Base-by-base conservation (phyloP, 2,113 vertebrate species). In the Ailurus styani region DNA sequence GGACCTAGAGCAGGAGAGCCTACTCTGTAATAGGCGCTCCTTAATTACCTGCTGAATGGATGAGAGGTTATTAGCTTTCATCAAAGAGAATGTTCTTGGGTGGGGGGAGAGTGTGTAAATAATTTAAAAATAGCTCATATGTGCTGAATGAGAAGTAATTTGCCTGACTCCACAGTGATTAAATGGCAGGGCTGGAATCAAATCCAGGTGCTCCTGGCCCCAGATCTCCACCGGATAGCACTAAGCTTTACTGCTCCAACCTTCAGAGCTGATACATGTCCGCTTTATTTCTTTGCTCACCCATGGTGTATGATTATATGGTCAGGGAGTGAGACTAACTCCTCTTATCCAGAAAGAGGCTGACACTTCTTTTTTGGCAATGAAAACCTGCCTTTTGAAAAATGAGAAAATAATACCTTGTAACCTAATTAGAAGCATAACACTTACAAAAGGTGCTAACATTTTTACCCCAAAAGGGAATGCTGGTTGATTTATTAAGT, bases 391-490 rank as follows among this genome's bases (percentile, higher is more conserved):
- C 57, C 57, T 95, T 84, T 87, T 42, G 45, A 79, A 93, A 93
- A 90, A 82, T 81, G 45, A 82, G 78, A 83, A 96, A 79, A 87
- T 90, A 90, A 52, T 87, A 77, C 15, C 60, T 0, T 68, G 4
- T 57, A 87, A 29, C 50, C 83, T 79, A 82, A 95, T 79, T 55
- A 66, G 78, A 93, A 79, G 29, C 73, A 21, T 73, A 95, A 54
- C 68, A 87, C 60, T 89, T 95, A 47, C 60, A 73, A 94, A 93
- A 81, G 62, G 84, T 72, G 40, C 78, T 90, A 75, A 90, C 54
- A 45, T 82, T 91, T 89, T 45, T 18, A 18, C 70, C 47, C 73
- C 47, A 45, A 93, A 94, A 92, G 50, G 54, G 87, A 85, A 47
- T 64, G 75, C 52, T 7, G 21, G 29, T 45, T 96, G 86, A 60